Conservation (phyloP, 2,888 invertebrate species). For the Invenusta paracnida region DNA sequence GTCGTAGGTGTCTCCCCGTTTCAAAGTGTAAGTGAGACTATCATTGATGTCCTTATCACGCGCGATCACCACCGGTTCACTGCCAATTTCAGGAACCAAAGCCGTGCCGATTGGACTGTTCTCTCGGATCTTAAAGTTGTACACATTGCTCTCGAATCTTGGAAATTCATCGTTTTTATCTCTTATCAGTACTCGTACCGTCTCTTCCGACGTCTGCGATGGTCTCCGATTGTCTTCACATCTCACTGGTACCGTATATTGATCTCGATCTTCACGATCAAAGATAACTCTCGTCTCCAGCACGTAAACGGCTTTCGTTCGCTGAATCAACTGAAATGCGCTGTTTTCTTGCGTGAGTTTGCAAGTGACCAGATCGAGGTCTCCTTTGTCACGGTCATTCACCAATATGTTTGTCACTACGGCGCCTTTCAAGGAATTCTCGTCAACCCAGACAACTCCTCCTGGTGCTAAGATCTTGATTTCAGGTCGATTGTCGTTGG, state of each 20-base stretch:
- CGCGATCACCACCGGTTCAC: background rate
- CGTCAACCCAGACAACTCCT: background rate
- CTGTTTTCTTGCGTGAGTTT: background rate
- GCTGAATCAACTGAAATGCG: background rate
- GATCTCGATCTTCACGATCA: background rate
- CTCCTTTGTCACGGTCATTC: background rate
- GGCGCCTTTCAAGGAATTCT: background rate
- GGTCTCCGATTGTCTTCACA: background rate
- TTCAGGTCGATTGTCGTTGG: background rate
- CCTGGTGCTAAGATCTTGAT: background rate
- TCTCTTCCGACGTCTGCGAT: background rate
- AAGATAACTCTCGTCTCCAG: background rate
- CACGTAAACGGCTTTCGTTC: background rate
- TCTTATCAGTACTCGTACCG: background rate
- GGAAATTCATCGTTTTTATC: background rate
- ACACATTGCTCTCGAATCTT: background rate
- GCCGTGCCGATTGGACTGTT: background rate
- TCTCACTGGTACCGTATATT: background rate
- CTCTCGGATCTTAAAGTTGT: background rate
- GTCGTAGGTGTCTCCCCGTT: background rate
- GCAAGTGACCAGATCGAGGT: background rate
- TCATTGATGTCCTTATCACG: background rate
- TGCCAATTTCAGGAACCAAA: background rate
- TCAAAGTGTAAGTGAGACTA: background rate
- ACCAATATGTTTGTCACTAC: background rate